Percentiles rank a stretch among this genome's conserved stretches.
phyloP scores from a whole-genome alignment of 2,888 invertebrate genomes.

The Drosophila quinaria region DNA sequence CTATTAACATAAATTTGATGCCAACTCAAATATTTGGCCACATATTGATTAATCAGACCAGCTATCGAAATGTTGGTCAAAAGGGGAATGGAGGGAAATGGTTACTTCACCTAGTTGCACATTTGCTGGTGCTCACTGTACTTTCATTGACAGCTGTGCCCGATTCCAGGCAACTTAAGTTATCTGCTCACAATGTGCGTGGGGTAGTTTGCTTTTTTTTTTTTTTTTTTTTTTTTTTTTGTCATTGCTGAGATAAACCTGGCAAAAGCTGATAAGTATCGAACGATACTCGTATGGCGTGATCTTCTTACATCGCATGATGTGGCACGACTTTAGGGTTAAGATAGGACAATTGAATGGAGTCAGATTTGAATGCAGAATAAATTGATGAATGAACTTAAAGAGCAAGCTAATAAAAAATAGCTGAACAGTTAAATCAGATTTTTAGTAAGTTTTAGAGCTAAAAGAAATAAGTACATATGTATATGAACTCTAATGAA shows the following conservation, averaged over 20 bases:
- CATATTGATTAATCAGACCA: conserved; percentile 68
- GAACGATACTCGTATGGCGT: conserved; percentile 42
- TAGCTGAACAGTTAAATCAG: too few relatives aligned
- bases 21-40: conserved; percentile 61
- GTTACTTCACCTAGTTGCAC: conserved; percentile 23
- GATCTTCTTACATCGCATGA: conserved; percentile 17
- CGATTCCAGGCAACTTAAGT: conserved; percentile 71
- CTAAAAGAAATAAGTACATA: background rate
- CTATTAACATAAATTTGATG: conserved; percentile 73
- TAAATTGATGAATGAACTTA: background rate
- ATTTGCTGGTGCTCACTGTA: conserved; percentile 18
- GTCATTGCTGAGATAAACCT: conserved; percentile 48
- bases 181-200: conserved; percentile 57
- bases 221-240: background rate
- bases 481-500: background rate
- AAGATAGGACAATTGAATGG: background rate
- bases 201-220: conserved; percentile 32
- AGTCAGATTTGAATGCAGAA: background rate
- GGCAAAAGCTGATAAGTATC: conserved; percentile 61
- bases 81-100: background rate
- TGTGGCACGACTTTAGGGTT: conserved; percentile 1
- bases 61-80: conserved; percentile 12
- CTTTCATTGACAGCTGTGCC: conserved; percentile 64
- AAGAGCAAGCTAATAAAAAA: too few relatives aligned
- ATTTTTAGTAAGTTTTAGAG: too few relatives aligned